Base-by-base conservation (phyloP, 1,140 invertebrate genomes). In the Asobara japonica region DNA sequence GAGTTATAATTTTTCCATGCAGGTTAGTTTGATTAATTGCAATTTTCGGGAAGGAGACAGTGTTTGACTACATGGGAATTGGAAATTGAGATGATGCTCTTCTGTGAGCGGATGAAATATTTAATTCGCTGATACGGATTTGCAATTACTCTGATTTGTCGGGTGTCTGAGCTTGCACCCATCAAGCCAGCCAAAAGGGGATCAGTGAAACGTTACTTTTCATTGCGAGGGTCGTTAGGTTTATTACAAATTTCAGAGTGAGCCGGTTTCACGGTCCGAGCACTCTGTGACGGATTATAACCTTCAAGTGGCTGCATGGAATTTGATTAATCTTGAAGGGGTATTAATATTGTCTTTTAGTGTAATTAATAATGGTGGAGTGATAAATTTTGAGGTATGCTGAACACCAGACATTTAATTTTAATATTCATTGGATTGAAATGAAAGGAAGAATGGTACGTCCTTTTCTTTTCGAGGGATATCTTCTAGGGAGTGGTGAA, bases 221-320 rank as follows among this genome's bases (percentile, higher is more conserved):
- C 84, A 87, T 87, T 83, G 85, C 81, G 82, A 83, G 85, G 84
- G 81, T 86, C 83, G 84, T 86, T 86, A 84, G 80, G 78, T 82
- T 83, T 85, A 83, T 86, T 83, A 86, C 83, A 85, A 86, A 86
- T 86, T 86, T 85, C 80, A 78, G 77, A 77, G 77, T 76, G 78
- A 70, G 68, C 78, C 80, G 73, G 69, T 66, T 76, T 68, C 74
- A 73, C 36, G 71, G 68, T 70, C 76, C 71, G 69, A 74, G 33
- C 30, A 60, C 82, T 84, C 61, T 65, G 60, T 74, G 66, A 70
- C 61, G 41, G 70, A 69, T 74, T 74, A 61, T 72, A 71, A 82
- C 79, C 80, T 81, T 80, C 67, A 76, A 75, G 6, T 75, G 64
- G 30, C 60, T 65, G 38, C 72, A 48, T 74, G 80, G 77, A 82